Percentiles rank a stretch among this genome's conserved stretches.
Conservation (phyloP, 2,113 vertebrate genomes). For the Ptilonorhynchus violaceus region DNA sequence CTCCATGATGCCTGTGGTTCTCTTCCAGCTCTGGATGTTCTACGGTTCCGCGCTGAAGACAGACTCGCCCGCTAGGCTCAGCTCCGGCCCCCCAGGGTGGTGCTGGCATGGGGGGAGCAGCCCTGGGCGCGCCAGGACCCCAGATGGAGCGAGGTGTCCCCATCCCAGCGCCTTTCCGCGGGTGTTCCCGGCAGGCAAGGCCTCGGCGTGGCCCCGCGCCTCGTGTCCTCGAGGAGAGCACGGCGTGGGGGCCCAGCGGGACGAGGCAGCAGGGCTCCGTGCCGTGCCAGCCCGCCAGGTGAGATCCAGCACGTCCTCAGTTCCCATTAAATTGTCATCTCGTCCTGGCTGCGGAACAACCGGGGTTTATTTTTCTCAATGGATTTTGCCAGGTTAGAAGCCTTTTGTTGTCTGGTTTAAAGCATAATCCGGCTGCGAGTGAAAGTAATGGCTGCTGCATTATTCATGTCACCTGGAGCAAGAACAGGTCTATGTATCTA, state of each 20-base stretch:
- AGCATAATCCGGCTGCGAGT: rapidly evolving
- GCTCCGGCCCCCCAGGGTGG: rapidly evolving
- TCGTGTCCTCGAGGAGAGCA: not conserved
- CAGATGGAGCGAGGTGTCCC: not conserved
- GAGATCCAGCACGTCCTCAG: not conserved
- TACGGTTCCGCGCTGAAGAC: not conserved
- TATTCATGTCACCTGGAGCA: not conserved
- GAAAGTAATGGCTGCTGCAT: not conserved
- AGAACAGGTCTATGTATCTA: not conserved
- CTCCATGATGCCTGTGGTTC: rapidly evolving
- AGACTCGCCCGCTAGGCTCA: not conserved
- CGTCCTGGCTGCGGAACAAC: not conserved
- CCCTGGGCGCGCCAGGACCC: rapidly evolving
- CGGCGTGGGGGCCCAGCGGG: not conserved
- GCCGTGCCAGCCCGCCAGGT: not conserved
- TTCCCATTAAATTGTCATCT: not conserved
- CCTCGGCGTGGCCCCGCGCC: rapidly evolving
- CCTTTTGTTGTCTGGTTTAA: not conserved
- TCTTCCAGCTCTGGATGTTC: not conserved
- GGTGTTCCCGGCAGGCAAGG: rapidly evolving
- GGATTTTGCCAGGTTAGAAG: not conserved
- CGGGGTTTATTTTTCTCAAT: not conserved
- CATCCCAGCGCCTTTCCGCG: not conserved
- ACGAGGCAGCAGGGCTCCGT: not conserved
- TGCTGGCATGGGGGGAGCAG: not conserved